A percentile compares a stretch with the other conserved stretches of the same genome.
Conservation (phyloP, 2,888 invertebrate species). For the Nematopogon swammerdamellus region DNA sequence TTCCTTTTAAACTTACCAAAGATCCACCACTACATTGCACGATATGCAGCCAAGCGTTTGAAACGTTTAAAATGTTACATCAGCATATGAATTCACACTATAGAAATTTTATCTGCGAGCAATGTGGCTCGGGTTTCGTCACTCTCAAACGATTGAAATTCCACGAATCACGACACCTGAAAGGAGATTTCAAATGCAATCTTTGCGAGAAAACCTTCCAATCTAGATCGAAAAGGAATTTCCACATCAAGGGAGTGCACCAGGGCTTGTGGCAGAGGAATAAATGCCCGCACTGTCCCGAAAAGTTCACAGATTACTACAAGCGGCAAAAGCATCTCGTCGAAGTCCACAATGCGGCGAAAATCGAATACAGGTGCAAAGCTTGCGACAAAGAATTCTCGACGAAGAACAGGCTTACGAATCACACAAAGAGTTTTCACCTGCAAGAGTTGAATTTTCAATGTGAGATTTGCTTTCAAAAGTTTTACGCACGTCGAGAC, state of each 20-base stretch:
- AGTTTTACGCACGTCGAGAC: constrained; percentile 20
- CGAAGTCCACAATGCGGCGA: constrained; percentile 33
- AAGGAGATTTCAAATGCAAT: neutral
- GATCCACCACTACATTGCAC: constrained; percentile 34
- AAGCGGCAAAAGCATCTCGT: constrained; percentile 41
- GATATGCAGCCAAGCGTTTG: constrained; percentile 32
- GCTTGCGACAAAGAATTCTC: constrained; percentile 45
- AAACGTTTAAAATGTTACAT: constrained; percentile 42
- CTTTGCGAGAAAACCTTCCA: neutral
- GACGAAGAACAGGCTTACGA: constrained; percentile 41
- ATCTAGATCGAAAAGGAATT: neutral
- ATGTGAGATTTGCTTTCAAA: constrained; percentile 42
- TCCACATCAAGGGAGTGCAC: neutral
- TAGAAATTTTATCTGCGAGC: constrained; percentile 17
- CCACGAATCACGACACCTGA: constrained; percentile 15
- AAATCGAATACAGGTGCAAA: constrained; percentile 36
- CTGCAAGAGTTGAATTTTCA: constrained; percentile 37
- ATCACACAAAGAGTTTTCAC: constrained; percentile 45
- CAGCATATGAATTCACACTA: constrained; percentile 42
- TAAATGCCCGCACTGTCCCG: constrained; percentile 46
- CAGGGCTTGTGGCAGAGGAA: constrained; percentile 29
- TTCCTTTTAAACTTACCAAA: constrained; percentile 35
- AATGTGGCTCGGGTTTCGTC: constrained; percentile 23
- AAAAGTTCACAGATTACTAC: constrained; percentile 45
- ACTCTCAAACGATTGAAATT: constrained; percentile 29